Evolutionary conservation across 2,888 invertebrate species (phyloP), one percentile per base, ranked within the genome.

Genomic region (Neelides folsomi): DNA sequence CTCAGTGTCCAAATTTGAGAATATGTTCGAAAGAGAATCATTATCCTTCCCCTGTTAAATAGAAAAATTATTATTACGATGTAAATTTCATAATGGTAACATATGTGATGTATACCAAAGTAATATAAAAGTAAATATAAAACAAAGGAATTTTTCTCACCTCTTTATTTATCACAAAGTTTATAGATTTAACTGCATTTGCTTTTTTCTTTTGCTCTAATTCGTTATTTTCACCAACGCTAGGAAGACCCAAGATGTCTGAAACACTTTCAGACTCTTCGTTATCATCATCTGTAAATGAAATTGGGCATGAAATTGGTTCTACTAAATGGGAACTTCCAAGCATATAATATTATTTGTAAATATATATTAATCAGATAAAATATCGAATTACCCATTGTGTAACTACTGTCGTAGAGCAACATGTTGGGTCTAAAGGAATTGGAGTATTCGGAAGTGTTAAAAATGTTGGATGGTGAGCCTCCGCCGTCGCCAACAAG

Each of bases 151-250:
- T 2, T 1, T 39, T 13, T 38, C 49, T 47, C 47, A 61, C 62
- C 57, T 64, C 65, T 70, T 52, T 52, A 34, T 48, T 56, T 52
- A 63, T 60, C 57, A 75, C 75, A 69, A 76, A 77, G 40, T 81
- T 79, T 72, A 83, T 78, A 43, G 80, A 77, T 65, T 85, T 84
- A 64, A 86, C 73, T 1, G 85, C 84, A 70, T 81, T 81, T 36
- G 81, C 80, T 47, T 81, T 79, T 16, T 79, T 72, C 47, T 80
- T 80, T 58, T 82, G 39, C 51, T 63, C 62, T 1, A 56, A 48
- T 12, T 56, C 49, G 51, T 62, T 62, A 45, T 52, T 59, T 54
- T 63, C 63, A 34, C 3, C 27, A 27, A 27, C 7, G 27, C 4
- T 27, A 7, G 27, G 27, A 27, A 5, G 27, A 27, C 27, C 27